These are phyloP conservation scores for Elephas maximus DNA, from an alignment of 2,113 vertebrate species.

Conservation along the genomic window DNA sequence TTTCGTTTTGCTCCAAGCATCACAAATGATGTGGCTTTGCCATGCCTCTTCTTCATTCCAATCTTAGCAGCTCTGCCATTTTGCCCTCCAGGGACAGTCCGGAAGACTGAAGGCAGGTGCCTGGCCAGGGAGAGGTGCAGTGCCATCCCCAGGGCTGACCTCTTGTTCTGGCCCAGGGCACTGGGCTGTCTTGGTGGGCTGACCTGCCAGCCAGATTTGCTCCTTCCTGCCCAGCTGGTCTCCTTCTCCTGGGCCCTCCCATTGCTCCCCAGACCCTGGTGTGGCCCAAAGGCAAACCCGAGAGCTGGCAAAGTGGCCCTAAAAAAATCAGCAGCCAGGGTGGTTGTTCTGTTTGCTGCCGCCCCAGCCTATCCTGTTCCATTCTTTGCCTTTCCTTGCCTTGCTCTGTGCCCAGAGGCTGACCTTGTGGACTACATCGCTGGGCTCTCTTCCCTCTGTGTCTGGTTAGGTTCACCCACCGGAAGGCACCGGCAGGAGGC, in stretches of 20 bases:
- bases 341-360: neutral
- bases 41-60: too few relatives aligned
- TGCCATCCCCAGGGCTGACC: too few relatives aligned
- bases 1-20: too few relatives aligned
- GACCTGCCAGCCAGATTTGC: neutral
- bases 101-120: too few relatives aligned
- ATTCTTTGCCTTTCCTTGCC: neutral
- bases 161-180: too few relatives aligned
- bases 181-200: too few relatives aligned
- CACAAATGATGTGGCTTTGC: too few relatives aligned
- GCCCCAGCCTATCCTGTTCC: neutral
- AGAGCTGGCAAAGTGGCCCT: neutral
- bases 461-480: neutral
- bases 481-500: neutral
- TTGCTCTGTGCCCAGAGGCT: neutral
- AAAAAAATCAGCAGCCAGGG: too few relatives aligned
- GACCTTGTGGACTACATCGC: neutral
- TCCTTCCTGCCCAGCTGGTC: fast-evolving
- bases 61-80: too few relatives aligned
- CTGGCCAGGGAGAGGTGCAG: too few relatives aligned
- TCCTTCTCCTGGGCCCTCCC: neutral
- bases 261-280: neutral
- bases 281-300: too few relatives aligned
- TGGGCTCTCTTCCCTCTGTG: neutral
- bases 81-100: too few relatives aligned